phyloP scores from a whole-genome alignment of 2,113 vertebrate genomes.

The Paradoxurus hermaphroditus region DNA sequence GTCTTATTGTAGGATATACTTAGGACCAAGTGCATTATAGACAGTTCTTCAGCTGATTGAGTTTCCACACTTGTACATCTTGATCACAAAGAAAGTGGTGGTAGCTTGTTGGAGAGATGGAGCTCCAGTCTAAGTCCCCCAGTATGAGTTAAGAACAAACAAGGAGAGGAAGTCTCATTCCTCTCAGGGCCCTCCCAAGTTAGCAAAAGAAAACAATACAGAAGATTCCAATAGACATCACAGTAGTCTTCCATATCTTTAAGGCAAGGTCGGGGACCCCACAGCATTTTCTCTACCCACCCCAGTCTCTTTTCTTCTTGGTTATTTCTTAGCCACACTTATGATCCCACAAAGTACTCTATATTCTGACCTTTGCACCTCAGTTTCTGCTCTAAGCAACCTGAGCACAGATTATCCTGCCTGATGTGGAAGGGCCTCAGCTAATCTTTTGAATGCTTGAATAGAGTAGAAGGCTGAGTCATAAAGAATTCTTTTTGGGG shows the following conservation, averaged over 20 bases:
- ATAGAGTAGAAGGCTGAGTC: neutral
- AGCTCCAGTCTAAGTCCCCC: neutral
- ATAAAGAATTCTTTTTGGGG: neutral
- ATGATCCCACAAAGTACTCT: neutral
- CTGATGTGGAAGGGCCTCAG: neutral
- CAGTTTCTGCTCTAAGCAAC: neutral
- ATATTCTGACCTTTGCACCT: neutral
- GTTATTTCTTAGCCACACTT: neutral
- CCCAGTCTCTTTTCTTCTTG: neutral
- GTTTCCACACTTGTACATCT: neutral
- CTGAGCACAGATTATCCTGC: neutral
- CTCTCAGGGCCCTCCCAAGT: neutral
- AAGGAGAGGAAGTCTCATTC: neutral
- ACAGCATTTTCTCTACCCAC: neutral
- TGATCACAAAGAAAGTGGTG: neutral
- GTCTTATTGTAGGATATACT: neutral
- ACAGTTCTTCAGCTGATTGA: neutral
- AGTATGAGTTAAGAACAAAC: neutral
- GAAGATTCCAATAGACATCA: neutral
- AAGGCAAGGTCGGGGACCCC: neutral
- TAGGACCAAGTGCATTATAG: neutral
- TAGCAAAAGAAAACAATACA: neutral
- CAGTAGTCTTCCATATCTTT: neutral
- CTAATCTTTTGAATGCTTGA: neutral
- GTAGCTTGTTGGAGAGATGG: neutral